Evolutionary conservation across 2,888 invertebrate genomes (phyloP), one percentile per base, ranked within the genome.

Genomic region (Leptinotarsa juncta): DNA sequence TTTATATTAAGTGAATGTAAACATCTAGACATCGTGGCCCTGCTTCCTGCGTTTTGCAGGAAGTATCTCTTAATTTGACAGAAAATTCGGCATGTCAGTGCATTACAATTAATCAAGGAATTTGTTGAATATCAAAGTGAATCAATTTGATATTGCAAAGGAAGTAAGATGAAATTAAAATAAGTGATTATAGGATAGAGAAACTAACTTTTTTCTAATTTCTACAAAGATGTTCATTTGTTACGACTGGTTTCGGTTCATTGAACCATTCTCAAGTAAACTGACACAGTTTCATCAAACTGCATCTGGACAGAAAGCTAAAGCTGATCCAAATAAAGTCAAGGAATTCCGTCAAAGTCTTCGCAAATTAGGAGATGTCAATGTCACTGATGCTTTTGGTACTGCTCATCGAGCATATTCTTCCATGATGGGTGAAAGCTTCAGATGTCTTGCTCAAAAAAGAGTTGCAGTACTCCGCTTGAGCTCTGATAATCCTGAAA

Each of bases 331-430:
- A 57, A 95, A 92, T 53, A 94, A 95, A 85, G 94, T 98, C 0
- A 94, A 94, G 81, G 91, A 91, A 80, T 99, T 99, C 89, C 92
- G 98, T 79, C 92, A 92, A 18, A 96, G 97, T 79, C 89, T 99
- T 72, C 93, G 97, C 71, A 96, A 97, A 86, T 90, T 99, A 71
- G 99, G 98, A n/a, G 99, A 99, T 90, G 92, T 99, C 50, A 99
- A 98, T 88, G 95, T 99, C 15, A 99, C 99, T 89, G 99, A 99
- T 91, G 99, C 99, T 15, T 99, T 99, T 89, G 99, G 99, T 85
- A 97, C 97, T 66, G 96, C 96, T 1, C 97, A 97, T 88, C 89
- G 96, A 77, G 95, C 95, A 12, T 95, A 96, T 86, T 94, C 20
- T 20, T 20, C 20, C 20, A 99, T 99, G 99, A 93, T 99, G 91